Conservation (phyloP, 2,888 invertebrate species). For the Acanthoscelides obtectus region DNA sequence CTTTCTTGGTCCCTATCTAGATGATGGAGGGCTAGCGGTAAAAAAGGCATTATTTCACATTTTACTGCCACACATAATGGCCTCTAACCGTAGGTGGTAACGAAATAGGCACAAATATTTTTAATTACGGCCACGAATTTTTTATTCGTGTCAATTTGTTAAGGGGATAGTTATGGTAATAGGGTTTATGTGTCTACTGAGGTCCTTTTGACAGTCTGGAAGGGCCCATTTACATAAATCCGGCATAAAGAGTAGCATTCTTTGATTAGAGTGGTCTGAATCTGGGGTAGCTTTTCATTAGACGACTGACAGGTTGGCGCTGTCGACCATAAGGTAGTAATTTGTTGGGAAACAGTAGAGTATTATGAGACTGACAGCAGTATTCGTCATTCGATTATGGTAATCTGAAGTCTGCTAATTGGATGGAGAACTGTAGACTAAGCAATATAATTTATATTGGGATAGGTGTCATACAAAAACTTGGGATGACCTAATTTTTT, state of each 20-base stretch:
- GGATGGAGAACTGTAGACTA: neutral
- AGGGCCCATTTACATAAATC: conserved; percentile 6
- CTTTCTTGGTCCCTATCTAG: conserved; percentile 22
- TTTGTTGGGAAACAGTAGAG: neutral
- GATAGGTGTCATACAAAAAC: too few species aligned
- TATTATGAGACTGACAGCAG: neutral
- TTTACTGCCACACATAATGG: conserved; percentile 28
- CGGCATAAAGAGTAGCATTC: neutral
- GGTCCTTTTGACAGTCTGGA: conserved; percentile 13
- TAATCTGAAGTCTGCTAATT: neutral
- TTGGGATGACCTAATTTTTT: too few species aligned
- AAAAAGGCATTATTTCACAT: conserved; percentile 29
- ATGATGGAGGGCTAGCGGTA: conserved; percentile 24
- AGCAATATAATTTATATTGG: too few species aligned
- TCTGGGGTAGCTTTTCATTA: neutral
- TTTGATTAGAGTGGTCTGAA: neutral
- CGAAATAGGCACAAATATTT: conserved; percentile 25
- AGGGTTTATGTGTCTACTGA: conserved; percentile 8
- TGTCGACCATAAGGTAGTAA: neutral
- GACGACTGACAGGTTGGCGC: neutral
- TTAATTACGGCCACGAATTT: conserved; percentile 24
- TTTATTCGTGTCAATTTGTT: conserved; percentile 24
- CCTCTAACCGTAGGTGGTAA: conserved; percentile 29
- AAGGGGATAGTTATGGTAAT: conserved; percentile 15
- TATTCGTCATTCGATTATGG: neutral